Evolutionary conservation across 2,797 vertebrate species (phyloP).

Genomic region (Chromis chromis): DNA sequence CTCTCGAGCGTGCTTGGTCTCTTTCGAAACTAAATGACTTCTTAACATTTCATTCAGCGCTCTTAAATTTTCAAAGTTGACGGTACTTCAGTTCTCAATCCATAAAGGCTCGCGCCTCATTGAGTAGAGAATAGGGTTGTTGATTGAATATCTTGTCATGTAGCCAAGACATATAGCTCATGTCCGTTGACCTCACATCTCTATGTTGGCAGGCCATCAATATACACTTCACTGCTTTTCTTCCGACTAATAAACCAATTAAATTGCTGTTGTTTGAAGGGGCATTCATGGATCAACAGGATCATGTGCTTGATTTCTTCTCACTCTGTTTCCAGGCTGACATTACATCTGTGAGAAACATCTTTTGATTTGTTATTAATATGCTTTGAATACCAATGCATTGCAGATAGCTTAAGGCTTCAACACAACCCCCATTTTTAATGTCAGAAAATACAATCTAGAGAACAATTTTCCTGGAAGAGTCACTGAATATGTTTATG

Average conservation of each 20-base stretch:
- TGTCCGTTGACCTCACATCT: conserved; percentile 24
- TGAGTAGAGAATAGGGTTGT: conserved; percentile 2
- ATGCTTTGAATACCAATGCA: not conserved
- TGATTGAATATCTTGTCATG: conserved; percentile 30
- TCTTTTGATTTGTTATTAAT: conserved; percentile 2
- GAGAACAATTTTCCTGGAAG: conserved; percentile 14
- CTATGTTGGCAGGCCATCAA: conserved; percentile 12
- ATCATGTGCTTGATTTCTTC: conserved; percentile 29
- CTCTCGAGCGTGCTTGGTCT: not conserved
- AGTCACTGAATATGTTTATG: conserved; percentile 19
- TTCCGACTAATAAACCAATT: conserved; percentile 31
- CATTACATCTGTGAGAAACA: conserved; percentile 11
- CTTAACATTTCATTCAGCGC: conserved; percentile 11
- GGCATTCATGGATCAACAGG: conserved; percentile 3
- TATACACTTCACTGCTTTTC: conserved; percentile 22
- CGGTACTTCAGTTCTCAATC: not conserved
- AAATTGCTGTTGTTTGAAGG: conserved; percentile 17
- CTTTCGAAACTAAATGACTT: conserved; percentile 15
- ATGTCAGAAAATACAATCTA: conserved; percentile 27
- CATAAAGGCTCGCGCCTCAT: conserved; percentile 16
- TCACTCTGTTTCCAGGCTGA: conserved; percentile 1
- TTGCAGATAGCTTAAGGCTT: conserved; percentile 22
- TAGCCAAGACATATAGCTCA: conserved; percentile 6
- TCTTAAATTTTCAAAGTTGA: not conserved
- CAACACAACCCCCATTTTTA: conserved; percentile 7